Evolutionary conservation across 2,113 vertebrate species (phyloP), one percentile per base, ranked within the genome.

Genomic region (Podiceps cristatus): DNA sequence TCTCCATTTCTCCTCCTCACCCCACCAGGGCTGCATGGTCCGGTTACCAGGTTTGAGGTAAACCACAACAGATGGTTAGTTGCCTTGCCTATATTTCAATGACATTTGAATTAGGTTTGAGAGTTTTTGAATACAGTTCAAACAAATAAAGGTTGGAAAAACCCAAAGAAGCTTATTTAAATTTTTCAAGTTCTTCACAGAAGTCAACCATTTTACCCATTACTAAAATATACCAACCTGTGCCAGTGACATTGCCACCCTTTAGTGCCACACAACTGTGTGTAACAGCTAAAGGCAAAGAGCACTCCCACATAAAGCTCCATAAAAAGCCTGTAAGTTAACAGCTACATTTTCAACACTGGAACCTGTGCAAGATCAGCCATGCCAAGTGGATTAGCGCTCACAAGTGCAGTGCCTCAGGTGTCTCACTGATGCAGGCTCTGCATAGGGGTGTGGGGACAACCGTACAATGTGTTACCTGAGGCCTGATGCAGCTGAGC

Each of bases 381-480:
- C 9, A 5, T 1, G 13, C 17, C 6, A 45, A 5, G 2, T n/a
- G 42, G 4, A 15, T 60, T 15, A 44, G 35, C 0, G 2, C 7
- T 35, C 25, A 37, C 0, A 0, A 14, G 11, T 37, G 44, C 60
- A 11, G 45, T 1, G 8, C 15, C 42, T 40, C 24, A 6, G 4
- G 18, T 3, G 17, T n/a, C 35, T 7, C 44, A 7, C 7, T 37
- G 71, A 25, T 2, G 7, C n/a, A 19, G 53, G 25, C 37, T 67
- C 5, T 52, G 0, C 3, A 0, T 13, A 22, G 8, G 9, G 23
- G 18, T 0, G 0, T 13, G 42, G 45, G 52, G n/a, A 66, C 31
- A 66, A 11, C 15, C 0, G 18, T 75, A 20, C 50, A 77, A 3
- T 45, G 0, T 22, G 50, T 42, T 81, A 87, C 16, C 13, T 0